phyloP scores from a whole-genome alignment of 2,113 vertebrate genomes.

The Boulengeromyrus knoepffleri region DNA sequence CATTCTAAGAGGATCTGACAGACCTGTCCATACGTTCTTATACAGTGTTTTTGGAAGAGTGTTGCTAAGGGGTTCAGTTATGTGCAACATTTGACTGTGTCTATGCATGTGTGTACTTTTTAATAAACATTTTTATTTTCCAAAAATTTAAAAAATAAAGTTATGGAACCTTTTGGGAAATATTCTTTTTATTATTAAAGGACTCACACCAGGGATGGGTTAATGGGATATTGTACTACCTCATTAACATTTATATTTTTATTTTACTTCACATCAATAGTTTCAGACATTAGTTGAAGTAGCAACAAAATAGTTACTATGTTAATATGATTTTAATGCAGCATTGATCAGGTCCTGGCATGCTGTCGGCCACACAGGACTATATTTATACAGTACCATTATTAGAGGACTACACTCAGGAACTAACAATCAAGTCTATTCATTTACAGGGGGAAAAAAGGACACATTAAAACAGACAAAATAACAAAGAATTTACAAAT shows the following conservation, averaged over 20 bases:
- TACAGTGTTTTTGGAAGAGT: not conserved
- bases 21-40: not conserved
- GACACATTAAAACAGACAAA: not conserved
- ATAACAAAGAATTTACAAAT: not conserved
- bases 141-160: not conserved
- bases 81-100: not conserved
- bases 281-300: not conserved
- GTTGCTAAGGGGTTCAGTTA: not conserved
- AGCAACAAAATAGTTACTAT: not conserved
- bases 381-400: not conserved
- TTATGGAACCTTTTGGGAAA: not conserved
- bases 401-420: not conserved
- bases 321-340: not conserved
- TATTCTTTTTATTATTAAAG: not conserved
- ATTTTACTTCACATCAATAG: not conserved
- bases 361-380: not conserved
- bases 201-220: not conserved
- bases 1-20: not conserved
- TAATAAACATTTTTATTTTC: not conserved
- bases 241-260: not conserved
- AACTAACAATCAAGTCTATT: not conserved
- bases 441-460: no score
- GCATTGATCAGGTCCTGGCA: not conserved
- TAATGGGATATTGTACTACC: not conserved
- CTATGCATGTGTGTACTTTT: not conserved